Base-by-base conservation (phyloP, 2,113 vertebrate species). In the Platichthys flesus region DNA sequence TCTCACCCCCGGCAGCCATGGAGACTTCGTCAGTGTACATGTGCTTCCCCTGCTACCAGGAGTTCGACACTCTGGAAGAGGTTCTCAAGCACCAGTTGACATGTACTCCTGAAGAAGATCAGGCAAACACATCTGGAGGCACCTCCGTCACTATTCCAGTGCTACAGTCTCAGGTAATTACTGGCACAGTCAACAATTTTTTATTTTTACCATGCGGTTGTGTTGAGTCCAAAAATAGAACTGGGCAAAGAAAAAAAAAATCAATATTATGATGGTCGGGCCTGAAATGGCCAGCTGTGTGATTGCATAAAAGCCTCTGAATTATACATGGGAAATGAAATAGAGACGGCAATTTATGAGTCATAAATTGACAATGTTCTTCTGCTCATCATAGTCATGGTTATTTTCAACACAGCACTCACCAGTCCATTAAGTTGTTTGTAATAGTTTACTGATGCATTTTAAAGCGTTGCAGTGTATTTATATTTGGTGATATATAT, bases 41-140 rank as follows among this genome's bases (percentile, higher is more conserved):
- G 91, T 98, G 97, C 88, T 97, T 97, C 7, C 96, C 97, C 77
- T 98, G 97, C 90, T 96, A 95, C 79, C 96, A 95, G 91, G 94
- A 97, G 78, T 97, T 96, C 45, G 90, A 94, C 56, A 95, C 95
- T 51, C 87, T 98, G 75, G 97, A 97, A 68, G 96, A 97, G 56
- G 96, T 97, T 3, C 94, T 97, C 0, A 73, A 95, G 65, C 96
- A 97, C 89, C 96, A 97, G 90, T 90, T 96, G 80, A 95, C 93
- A 21, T 96, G 96, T 20, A 90, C 92, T 4, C 93, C 94, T 2
- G 96, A 96, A 78, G 88, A 90, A 26, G 79, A 85, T 35, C 80
- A 70, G 24, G 31, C 37, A 2, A 72, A 69, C 60, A 3, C 83
- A 60, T 74, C 89, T 74, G 90, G 70, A 85, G 12, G 58, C 58